Evolutionary conservation across 1,140 invertebrate species (phyloP), one percentile per base, ranked within the genome.

Genomic region (Listronotus oregonensis): DNA sequence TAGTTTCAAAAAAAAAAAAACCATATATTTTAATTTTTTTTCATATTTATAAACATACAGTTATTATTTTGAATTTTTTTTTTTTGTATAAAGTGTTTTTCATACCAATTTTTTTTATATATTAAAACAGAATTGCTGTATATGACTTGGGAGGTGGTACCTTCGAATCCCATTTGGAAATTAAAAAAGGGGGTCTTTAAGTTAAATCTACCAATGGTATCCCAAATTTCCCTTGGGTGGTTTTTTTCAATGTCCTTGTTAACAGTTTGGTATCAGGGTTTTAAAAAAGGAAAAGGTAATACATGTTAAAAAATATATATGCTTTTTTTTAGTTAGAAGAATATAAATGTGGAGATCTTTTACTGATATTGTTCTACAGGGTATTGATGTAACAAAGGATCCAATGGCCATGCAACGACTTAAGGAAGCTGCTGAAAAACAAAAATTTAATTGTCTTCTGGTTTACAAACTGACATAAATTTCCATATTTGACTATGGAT

Each of bases 401-500:
- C 86, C 89, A 27, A 98, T 99, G 95, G 97, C 98, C 0, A 96
- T 99, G 94, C 97, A 99, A 79, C 86, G 97, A 86, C 82, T 99
- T 34, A 97, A 98, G 80, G 97, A 99, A 83, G 97, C 97, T 0
- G 92, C 97, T 0, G 97, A 99, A 81, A 99, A 78, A 97, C 98
- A 0, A 99, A 99, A 81, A 96, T 96, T 74, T 97, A 99, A 80
- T 81, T 99, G 1, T 98, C 96, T 0, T 96, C 95, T 12, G 92
- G 96, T 0, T 78, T 91, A n/a, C 92, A 99, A 84, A 99, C 97
- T 0, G 98, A 99, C 77, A 96, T 99, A 72, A 99, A 99, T 81
- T 83, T 99, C 98, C 98, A 0, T 99, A 99, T 75, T 80, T 99
- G 18, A 99, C 98, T 6, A 96, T 99, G 92, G 97, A 99, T 81